Evolutionary conservation across 2,797 vertebrate species (phyloP), one percentile per base, ranked within the genome.

Genomic region (Prionace glauca): DNA sequence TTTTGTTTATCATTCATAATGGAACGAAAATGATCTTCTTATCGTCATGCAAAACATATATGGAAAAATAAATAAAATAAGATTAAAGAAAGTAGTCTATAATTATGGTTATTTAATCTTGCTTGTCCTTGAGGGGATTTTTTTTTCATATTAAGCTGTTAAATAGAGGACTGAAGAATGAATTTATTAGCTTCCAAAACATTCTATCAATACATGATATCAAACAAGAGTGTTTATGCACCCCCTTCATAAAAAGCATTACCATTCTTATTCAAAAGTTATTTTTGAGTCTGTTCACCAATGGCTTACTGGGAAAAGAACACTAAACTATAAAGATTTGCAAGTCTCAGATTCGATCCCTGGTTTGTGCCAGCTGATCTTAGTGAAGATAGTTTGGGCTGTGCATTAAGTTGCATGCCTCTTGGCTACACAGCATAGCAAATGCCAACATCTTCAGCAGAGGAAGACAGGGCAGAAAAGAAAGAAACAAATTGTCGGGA

Each of bases 51-150:
- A 90, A 90, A n/a, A 62, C 26, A 7, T 62, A 12, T 18, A 62
- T 90, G 87, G 50, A 60, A 90, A 90, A 90, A 90, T 26, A 90
- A 56, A 88, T 12, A 62, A 62, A 56, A 90, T 90, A 90, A 62
- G 29, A 62, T 88, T 41, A 14, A 1, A 90, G 29, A 62, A 14
- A 32, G 60, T 29, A 90, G 84, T 0, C 3, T 24, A 32, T 32
- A 60, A 62, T 62, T 90, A 60, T 7, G 26, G 50, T 62, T 62
- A 26, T 62, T 62, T 90, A 90, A 62, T 90, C 87, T 90, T 90
- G 56, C 56, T 60, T 90, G 56, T 62, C 56, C 87, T 90, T 90
- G 26, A 90, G 32, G 5, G 87, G 12, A 7, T 56, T 65, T 65
- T 12, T 29, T 62, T 62, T 90, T 90, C 26, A 90, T 62, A 18